Base-by-base conservation (phyloP, 2,113 vertebrate genomes). In the Corydoras sp. region DNA sequence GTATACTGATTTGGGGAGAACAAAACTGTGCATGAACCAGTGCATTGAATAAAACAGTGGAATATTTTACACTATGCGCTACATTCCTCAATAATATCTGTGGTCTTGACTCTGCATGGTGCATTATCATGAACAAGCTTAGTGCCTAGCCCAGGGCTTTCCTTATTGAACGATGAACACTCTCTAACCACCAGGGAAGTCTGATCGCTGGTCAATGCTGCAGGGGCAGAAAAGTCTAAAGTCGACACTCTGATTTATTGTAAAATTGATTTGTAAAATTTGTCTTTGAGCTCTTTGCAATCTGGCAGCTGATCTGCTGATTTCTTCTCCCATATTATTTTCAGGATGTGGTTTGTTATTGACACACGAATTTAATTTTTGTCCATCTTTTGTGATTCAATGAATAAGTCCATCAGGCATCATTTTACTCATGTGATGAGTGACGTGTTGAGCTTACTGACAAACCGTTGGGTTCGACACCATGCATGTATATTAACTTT, bases 171-270 rank as follows among this genome's bases (percentile, higher is more conserved):
- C 49, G 18, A 70, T 53, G 43, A 75, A 59, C 43, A 18, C 58
- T 65, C 11, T n/a, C 49, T 64, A 55, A 68, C 29, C 62, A 55
- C 51, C 43, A 29, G 49, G 63, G 48, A 29, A 70, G 43, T 13
- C 14, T 76, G 62, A 50, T 58, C 48, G 43, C 64, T 31, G 64
- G 32, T 63, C 62, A 65, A 12, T 65, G 15, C 63, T 51, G 5
- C 63, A 50, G 68, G 69, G 68, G 65, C 64, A 63, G 29, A 76
- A 62, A 66, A 58, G 61, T 76, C 74, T 56, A 71, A 65, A 71
- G 32, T 51, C 70, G 68, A 71, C 62, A 71, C 10, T 58, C 65
- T 68, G 74, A 43, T 43, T 43, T 43, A 8, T 8, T 43, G 35
- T 43, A 43, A 8, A 43, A 58, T 70, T 71, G 56, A 62, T 76